Percentiles rank a stretch among this genome's conserved stretches.
phyloP scores from a whole-genome alignment of 2,888 invertebrate species.

The Acanthacorydalis orientalis region DNA sequence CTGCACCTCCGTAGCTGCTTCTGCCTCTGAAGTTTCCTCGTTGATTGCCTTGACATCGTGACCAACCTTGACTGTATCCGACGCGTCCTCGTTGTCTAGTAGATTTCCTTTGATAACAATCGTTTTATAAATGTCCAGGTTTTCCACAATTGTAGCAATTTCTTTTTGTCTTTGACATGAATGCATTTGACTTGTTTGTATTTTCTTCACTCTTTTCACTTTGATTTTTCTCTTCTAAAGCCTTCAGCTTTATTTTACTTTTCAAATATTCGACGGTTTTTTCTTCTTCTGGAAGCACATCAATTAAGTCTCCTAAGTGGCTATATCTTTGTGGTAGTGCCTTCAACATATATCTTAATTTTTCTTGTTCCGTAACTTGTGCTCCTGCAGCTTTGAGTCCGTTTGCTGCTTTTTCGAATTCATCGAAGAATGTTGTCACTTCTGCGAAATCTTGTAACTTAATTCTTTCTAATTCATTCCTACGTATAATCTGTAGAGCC shows the following conservation, averaged over 20 bases:
- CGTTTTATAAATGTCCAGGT: conserved; percentile 9
- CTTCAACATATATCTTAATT: conserved; percentile 14
- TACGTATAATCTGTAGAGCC: conserved; percentile 9
- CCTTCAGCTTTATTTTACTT: conserved; percentile 12
- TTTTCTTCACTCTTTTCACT: conserved; percentile 5
- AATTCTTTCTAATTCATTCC: conserved; percentile 9
- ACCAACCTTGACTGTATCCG: background rate
- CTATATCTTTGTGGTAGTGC: conserved; percentile 12
- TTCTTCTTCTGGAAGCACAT: conserved; percentile 12
- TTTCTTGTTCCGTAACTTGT: conserved; percentile 12
- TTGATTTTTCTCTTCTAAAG: conserved; percentile 9
- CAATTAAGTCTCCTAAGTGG: conserved; percentile 13
- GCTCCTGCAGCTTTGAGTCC: conserved; percentile 14
- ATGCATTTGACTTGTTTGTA: conserved; percentile 8
- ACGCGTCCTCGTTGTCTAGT: conserved; percentile 2
- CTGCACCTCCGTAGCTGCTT: background rate
- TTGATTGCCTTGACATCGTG: conserved; percentile 4
- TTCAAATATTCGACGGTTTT: conserved; percentile 14
- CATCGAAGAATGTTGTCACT: conserved; percentile 10
- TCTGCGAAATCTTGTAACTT: conserved; percentile 10
- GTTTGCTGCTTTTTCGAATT: conserved; percentile 14
- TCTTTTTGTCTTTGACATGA: conserved; percentile 3
- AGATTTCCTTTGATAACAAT: conserved; percentile 8
- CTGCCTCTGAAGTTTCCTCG: conserved; percentile 6
- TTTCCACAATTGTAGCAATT: conserved; percentile 10